phyloP scores from a whole-genome alignment of 2,888 invertebrate genomes.

The Ectropis crepuscularia region DNA sequence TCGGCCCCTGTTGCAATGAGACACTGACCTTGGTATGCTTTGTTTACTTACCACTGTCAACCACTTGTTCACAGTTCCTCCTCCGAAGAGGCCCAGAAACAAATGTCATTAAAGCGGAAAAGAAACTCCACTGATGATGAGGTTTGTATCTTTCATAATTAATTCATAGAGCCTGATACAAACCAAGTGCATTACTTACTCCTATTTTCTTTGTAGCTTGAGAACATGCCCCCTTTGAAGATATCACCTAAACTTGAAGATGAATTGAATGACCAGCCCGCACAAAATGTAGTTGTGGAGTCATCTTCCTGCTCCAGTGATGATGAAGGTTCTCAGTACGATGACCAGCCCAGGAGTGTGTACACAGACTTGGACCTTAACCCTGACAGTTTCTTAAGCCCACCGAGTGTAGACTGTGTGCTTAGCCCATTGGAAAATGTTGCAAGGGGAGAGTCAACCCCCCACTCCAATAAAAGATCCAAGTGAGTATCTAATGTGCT shows the following conservation, averaged over 20 bases:
- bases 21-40: conserved; percentile 66
- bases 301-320: conserved; percentile 77
- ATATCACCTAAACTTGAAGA: conserved; percentile 61
- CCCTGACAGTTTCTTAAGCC: conserved; percentile 78
- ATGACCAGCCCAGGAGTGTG: conserved; percentile 70
- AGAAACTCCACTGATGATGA: conserved; percentile 78
- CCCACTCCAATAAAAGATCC: conserved; percentile 78
- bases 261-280: conserved; percentile 63
- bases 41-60: conserved; percentile 63
- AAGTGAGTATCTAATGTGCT: conserved; percentile 57
- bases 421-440: conserved; percentile 80
- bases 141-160: conserved; percentile 57
- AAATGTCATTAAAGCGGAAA: conserved; percentile 73
- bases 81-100: conserved; percentile 70
- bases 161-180: conserved; percentile 20
- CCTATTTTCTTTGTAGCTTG: conserved; percentile 64
- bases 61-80: conserved; percentile 67
- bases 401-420: conserved; percentile 78
- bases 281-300: conserved; percentile 74
- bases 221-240: conserved; percentile 78
- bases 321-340: conserved; percentile 69
- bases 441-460: conserved; percentile 77
- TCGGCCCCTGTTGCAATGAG: conserved; percentile 50
- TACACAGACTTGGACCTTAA: conserved; percentile 77
- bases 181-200: conserved; percentile 15